Base-by-base conservation (phyloP, 2,888 invertebrate species). In the Caenorhabditis drosophilae region DNA sequence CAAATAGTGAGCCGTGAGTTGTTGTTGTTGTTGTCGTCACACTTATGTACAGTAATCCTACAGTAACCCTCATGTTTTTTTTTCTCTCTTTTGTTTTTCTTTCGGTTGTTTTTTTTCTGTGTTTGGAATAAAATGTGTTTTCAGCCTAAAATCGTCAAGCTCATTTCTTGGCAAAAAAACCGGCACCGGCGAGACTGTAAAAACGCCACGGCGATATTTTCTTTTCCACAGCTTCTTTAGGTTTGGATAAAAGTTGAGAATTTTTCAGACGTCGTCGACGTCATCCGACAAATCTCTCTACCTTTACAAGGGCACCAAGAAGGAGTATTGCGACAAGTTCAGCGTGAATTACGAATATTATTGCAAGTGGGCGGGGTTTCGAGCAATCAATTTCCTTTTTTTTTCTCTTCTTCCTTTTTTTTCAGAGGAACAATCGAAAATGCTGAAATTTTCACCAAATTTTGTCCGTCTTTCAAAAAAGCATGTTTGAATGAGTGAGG, bases 311-410 rank as follows among this genome's bases (percentile, higher is more conserved):
- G 73, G 73, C 6, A 54, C 36, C 0, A 70, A 67, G 27, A 69
- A 64, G 26, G 73, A 70, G 22, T 73, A 73, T 27, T 73, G 73
- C 36, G 57, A 70, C 12, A 66, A 69, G 53, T 73, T 73, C 52
- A 57, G 66, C 25, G 73, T 73, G 20, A 70, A 73, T 44, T 73
- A 68, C 36, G 59, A 73, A 18, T 73, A 69, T 34, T 70, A 70
- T 49, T 73, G 73, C 67, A 68, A 70, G 57, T 64, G 38, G 40
- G 62, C 41, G 22, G 11, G 7, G 12, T 12, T 31, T 31, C 31
- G 6, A 31, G 31, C 6, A 31, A 31, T 27, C 15, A n/a, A n/a
- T n/a, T n/a, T n/a, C n/a, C n/a, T n/a, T n/a, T n/a, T n/a, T n/a
- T n/a, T n/a, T n/a, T n/a, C n/a, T n/a, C n/a, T n/a, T 15, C 27